phyloP scores from a whole-genome alignment of 2,797 vertebrate genomes.

The Malacoraja senta region DNA sequence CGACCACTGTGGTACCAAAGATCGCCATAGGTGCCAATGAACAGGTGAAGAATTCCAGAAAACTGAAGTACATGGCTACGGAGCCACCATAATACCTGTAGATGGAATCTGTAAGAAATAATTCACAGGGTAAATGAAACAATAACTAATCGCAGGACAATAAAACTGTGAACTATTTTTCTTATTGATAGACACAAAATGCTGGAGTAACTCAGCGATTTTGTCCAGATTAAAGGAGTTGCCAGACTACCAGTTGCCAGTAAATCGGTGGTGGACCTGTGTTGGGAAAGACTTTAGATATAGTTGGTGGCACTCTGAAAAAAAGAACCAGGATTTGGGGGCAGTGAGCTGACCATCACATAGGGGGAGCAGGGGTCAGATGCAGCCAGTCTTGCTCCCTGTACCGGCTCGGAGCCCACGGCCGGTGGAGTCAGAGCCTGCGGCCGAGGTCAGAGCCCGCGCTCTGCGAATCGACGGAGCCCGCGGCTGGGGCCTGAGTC shows the following conservation, averaged over 20 bases:
- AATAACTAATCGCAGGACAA: no score
- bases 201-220: no score
- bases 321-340: background rate
- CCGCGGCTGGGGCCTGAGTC: no score
- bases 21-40: conserved; percentile 62
- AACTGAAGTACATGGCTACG: conserved; percentile 69
- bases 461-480: no score
- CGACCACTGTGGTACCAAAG: conserved; percentile 54
- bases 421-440: no score
- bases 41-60: conserved; percentile 71
- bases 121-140: background rate
- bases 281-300: background rate
- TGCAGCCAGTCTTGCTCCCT: background rate
- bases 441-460: no score
- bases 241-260: no score
- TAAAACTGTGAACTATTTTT: background rate
- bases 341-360: background rate
- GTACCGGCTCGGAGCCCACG: background rate
- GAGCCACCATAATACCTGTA: conserved; percentile 63
- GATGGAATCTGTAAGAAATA: conserved; percentile 55
- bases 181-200: no score
- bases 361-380: background rate
- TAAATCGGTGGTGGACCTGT: background rate
- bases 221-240: no score
- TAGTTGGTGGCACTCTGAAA: background rate